Evolutionary conservation across 2,113 vertebrate species (phyloP).

Genomic region (Triplophysa dalaica): DNA sequence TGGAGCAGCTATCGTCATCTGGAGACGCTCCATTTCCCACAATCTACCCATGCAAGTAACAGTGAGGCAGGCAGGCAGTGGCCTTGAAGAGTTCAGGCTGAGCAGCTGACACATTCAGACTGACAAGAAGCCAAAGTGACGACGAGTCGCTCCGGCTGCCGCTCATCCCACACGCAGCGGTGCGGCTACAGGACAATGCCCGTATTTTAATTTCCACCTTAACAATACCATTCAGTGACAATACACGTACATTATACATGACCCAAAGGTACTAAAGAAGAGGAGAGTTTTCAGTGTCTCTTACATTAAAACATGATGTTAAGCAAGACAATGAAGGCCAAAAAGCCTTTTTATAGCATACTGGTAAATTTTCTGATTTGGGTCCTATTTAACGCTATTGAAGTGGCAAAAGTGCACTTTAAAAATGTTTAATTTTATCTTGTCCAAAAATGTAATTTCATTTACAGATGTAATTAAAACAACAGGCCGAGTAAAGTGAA

Average conservation of each 20-base stretch:
- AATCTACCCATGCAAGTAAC: slow-evolving; percentile 20
- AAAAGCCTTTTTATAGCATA: no score
- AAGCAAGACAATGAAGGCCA: no score
- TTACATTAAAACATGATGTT: no score
- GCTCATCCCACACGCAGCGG: not conserved
- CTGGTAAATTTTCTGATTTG: no score
- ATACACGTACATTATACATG: not conserved
- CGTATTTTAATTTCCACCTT: slow-evolving; percentile 16
- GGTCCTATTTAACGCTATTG: no score
- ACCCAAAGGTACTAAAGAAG: no score
- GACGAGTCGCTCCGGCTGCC: slow-evolving; percentile 12
- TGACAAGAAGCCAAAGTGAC: slow-evolving; percentile 29
- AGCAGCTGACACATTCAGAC: slow-evolving; percentile 30
- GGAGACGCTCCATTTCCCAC: slow-evolving; percentile 28
- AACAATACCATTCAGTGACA: not conserved
- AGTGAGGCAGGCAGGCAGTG: slow-evolving; percentile 29
- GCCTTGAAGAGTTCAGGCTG: not conserved
- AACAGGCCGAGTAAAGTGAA: no score
- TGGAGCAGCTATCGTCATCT: slow-evolving; percentile 13
- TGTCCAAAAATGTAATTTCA: no score
- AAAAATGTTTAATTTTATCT: no score
- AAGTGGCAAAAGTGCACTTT: no score
- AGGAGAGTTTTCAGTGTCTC: no score
- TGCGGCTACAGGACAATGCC: not conserved
- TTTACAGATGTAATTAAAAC: no score